Evolutionary conservation across 2,888 invertebrate genomes (phyloP), one percentile per base, ranked within the genome.

Genomic region (Digitonthophagus gazella): DNA sequence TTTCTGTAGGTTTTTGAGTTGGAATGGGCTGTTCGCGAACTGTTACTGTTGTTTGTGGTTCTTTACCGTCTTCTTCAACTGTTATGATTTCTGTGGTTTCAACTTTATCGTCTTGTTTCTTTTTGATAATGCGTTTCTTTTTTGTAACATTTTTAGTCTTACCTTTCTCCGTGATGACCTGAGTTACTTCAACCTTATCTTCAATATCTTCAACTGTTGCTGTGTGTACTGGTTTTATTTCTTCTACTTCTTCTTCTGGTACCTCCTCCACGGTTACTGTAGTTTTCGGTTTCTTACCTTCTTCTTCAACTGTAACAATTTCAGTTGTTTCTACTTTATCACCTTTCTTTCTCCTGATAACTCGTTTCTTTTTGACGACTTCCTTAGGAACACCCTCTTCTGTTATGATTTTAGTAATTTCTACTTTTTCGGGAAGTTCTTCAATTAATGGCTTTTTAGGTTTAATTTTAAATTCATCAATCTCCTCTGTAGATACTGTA

Each of bases 291-390:
- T 84, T 79, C 74, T 80, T 81, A 57, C 78, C 83, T 66, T 78
- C 85, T 69, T 80, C 79, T 67, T 80, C 74, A 18, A 79, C 76
- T 71, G 80, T 84, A 3, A 81, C 75, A 67, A 84, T 81, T 76
- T 84, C 83, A 8, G 84, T 78, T 3, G 83, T 75, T 73, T 85
- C 83, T 74, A 84, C 81, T 72, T 82, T 78, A 56, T 81, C 79
- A 72, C 83, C 85, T 18, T 79, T 72, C 65, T 81, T 80, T 72
- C 82, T 84, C 71, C 78, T 83, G 28, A 79, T 78, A 1, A 77
- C 74, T 44, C 77, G 78, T 69, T 77, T 80, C 65, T 78, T 78
- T 6, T 74, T 73, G n/a, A 76, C 71, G 63, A 75, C 83, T 80
- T 77, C 83, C 77, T 72, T 83, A 69, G 70, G 75, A 77, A 83